Percentiles rank a stretch among this genome's conserved stretches.
These are phyloP conservation scores for Drosophila albomicans DNA, from an alignment of 1,140 invertebrate species.

Conservation along the genomic window DNA sequence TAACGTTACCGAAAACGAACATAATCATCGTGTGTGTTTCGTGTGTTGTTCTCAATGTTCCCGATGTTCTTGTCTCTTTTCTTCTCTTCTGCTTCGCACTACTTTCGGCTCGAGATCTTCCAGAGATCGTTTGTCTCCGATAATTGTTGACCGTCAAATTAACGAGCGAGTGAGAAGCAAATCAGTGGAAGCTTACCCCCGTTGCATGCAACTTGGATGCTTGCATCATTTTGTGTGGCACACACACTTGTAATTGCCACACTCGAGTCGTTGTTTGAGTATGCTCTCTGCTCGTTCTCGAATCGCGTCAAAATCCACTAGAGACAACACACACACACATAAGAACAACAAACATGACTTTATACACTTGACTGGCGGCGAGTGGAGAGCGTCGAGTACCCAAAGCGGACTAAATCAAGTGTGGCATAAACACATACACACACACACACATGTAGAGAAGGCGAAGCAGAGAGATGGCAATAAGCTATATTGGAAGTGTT, in stretches of 20 bases:
- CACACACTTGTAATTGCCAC: constrained; percentile 45
- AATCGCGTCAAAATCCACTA: constrained; percentile 69
- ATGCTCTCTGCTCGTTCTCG: constrained; percentile 37
- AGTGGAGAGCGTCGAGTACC: constrained; percentile 32
- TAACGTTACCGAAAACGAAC: constrained; percentile 66
- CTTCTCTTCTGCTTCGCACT: background rate
- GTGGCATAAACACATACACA: constrained; percentile 17
- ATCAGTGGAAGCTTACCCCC: constrained; percentile 1
- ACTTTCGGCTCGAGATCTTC: constrained; percentile 1
- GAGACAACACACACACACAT: constrained; percentile 14
- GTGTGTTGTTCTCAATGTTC: background rate
- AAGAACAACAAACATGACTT: constrained; percentile 35
- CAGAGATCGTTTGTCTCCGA: background rate
- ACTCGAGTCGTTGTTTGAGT: constrained; percentile 45
- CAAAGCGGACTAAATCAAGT: constrained; percentile 67
- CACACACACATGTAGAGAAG: constrained; percentile 17
- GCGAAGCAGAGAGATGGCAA: constrained; percentile 54
- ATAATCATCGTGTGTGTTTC: constrained; percentile 16
- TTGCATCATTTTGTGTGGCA: constrained; percentile 22
- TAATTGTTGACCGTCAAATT: constrained; percentile 22
- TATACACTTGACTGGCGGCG: constrained; percentile 31
- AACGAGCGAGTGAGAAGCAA: background rate
- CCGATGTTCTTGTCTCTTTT: constrained; percentile 9
- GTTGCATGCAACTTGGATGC: constrained; percentile 15
- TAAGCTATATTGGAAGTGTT: constrained; percentile 71